Base-by-base conservation (phyloP, 1,140 invertebrate genomes). In the Eupeodes corollae region DNA sequence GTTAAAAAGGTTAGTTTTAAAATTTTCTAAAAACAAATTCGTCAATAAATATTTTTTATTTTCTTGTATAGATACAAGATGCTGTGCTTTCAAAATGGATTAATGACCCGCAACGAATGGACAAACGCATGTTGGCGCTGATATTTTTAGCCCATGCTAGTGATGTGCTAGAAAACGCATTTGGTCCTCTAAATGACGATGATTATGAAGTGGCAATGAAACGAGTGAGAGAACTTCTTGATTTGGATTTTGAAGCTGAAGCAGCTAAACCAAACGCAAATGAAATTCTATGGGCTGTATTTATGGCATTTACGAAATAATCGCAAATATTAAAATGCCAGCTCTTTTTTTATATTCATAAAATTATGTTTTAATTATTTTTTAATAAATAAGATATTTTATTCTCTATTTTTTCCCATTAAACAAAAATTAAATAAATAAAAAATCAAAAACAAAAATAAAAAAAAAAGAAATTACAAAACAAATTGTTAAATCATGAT, bases 101-200 rank as follows among this genome's bases (percentile, higher is more conserved):
- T 13, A 98, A 98, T 52, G 94, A 99, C 76, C 84, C 94, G 1
- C 91, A 97, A 57, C 83, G 94, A 47, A 98, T 99, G 83, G 94
- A 99, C 62, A 91, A 88, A 67, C 77, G 96, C 39, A 84, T 91
- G 52, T 70, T 99, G 52, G 84, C 94, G 16, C 75, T 99, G 42
- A 82, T 99, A 58, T 88, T 96, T 67, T 75, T 99, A 44, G 92
- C 95, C 16, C 94, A 99, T 70, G 91, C 94, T 13, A 95, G 94
- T 41, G 96, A 99, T 73, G 96, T 99, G 13, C 74, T 99, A 6
- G 97, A 99, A 74, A 99, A 99, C 73, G 97, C 97, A n/a, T 99
- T 99, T 74, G 92, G 91, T 16, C 93, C 95, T 2, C 76, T 99
- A 2, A 96, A 91, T 35, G 94, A 98, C 69, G 93, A 98, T 61